Evolutionary conservation across 2,113 vertebrate species (phyloP), one percentile per base, ranked within the genome.

Genomic region (Syrrhaptes paradoxus): DNA sequence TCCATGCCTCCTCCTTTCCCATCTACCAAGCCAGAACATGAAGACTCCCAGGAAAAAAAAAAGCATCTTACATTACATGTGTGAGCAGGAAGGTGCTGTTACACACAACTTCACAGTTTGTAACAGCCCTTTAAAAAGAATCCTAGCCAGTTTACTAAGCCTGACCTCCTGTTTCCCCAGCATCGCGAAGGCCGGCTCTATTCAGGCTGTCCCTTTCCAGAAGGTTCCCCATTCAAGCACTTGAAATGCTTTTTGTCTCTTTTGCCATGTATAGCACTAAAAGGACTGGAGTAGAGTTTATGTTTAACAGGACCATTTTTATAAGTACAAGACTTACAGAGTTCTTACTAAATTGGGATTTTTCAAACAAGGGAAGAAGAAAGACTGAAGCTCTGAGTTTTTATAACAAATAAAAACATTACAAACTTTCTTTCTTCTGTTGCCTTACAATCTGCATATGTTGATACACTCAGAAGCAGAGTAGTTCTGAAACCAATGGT

Each of bases 161-260:
- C 61, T 91, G 95, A 80, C 87, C 84, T 91, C 32, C 59, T 38
- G 17, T 86, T 81, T 86, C 63, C 77, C 76, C 28, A 8, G 48
- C 87, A 84, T 51, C 7, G 28, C 65, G 92, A 86, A 80, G 66
- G 57, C 67, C 6, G 0, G 58, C 57, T 93, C 55, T 77, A 80
- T 58, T 94, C 93, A 94, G 75, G 45, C 77, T 63, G 19, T 32
- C 54, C 54, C 34, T 83, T 66, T 83, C 87, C 89, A 89, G 61
- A 32, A 70, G 61, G 71, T 93, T 95, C 77, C 59, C 58, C 51
- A 72, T 87, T 68, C 4, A 73, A 92, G 65, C 1, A 4, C 21
- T 93, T 85, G 48, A 54, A 52, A 89, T 68, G 73, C 46, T 83
- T 94, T 89, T 74, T 67, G 67, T 83, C 76, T 95, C 61, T 73